Evolutionary conservation across 1,140 invertebrate species (phyloP), one percentile per base, ranked within the genome.

Genomic region (Eueides isabella): DNA sequence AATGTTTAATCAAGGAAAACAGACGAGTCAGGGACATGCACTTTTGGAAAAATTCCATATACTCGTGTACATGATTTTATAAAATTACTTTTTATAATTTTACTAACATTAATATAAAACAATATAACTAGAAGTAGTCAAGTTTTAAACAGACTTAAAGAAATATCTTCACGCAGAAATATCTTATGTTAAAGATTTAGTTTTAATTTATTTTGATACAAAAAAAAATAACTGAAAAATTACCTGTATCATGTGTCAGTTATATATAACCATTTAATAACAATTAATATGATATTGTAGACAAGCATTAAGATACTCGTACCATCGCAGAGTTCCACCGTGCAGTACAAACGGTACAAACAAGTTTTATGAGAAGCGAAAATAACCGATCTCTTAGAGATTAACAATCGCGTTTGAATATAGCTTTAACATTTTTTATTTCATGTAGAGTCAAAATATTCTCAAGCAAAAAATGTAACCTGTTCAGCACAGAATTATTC

Each of bases 1-100:
- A 38, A 19, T 62, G 14, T 62, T 63, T 67, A 23, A 67, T 48
- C 62, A 70, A 70, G 75, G 66, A 77, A 73, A 76, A 67, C 33
- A 6, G 28, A 65, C 33, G 62, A 64, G 64, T 65, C 64, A 70
- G 41, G 66, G 16, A 55, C 33, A 12, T 30, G 28, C 1, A 63
- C 61, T 63, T 63, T 63, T 38, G 16, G 6, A 63, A 61, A 31
- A 31, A 16, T 19, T 63, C 61, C 61, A 63, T 30, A n/a, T n/a
- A n/a, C n/a, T 63, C 16, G 11, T 55, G 23, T 26, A 12, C 11
- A 55, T 11, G 2, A 7, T 55, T 23, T 55, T 26, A 11, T 12
- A 23, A 55, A 26, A 11, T 23, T 55, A 55, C 48, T 44, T 44
- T 19, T 19, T n/a, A n/a, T 7, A 44, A 2, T 6, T 31, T 7